phyloP scores from a whole-genome alignment of 2,113 vertebrate genomes.

The Erythrolamprus reginae region DNA sequence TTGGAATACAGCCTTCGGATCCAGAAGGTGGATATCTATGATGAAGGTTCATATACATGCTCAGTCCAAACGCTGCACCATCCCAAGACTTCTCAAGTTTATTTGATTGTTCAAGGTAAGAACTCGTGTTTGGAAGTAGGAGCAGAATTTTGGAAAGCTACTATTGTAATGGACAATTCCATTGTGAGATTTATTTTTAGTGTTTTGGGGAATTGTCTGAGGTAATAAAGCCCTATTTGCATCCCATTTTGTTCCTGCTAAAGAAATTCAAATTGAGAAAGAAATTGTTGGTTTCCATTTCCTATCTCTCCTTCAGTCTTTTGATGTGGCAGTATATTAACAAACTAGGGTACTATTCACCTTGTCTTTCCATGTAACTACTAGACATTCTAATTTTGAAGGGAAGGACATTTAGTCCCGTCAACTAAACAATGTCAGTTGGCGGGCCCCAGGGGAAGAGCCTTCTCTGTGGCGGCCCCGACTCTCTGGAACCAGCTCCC shows the following conservation, averaged over 20 bases:
- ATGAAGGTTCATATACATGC: slow-evolving; percentile 95
- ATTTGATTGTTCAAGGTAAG: slow-evolving; percentile 98
- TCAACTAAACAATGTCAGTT: too few relatives aligned
- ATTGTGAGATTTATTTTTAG: slow-evolving; percentile 7
- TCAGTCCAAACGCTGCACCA: slow-evolving; percentile 96
- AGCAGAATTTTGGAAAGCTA: not conserved
- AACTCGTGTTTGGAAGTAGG: not conserved
- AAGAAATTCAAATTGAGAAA: not conserved
- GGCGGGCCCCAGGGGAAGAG: too few relatives aligned
- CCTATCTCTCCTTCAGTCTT: not conserved
- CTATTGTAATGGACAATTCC: not conserved
- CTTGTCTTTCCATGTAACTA: not conserved
- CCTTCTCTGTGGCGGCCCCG: too few relatives aligned
- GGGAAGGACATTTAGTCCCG: not conserved
- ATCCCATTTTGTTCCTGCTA: not conserved
- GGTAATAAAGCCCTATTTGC: not conserved
- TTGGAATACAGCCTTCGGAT: slow-evolving; percentile 98
- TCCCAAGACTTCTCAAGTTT: slow-evolving; percentile 93
- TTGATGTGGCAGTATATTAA: not conserved
- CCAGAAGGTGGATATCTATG: slow-evolving; percentile 96
- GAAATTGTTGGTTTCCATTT: not conserved
- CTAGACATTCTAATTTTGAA: not conserved
- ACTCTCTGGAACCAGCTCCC: too few relatives aligned
- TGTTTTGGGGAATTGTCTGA: slow-evolving; percentile 12
- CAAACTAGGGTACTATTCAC: not conserved